phyloP scores from a whole-genome alignment of 2,113 vertebrate species.

The Microtus montanus region DNA sequence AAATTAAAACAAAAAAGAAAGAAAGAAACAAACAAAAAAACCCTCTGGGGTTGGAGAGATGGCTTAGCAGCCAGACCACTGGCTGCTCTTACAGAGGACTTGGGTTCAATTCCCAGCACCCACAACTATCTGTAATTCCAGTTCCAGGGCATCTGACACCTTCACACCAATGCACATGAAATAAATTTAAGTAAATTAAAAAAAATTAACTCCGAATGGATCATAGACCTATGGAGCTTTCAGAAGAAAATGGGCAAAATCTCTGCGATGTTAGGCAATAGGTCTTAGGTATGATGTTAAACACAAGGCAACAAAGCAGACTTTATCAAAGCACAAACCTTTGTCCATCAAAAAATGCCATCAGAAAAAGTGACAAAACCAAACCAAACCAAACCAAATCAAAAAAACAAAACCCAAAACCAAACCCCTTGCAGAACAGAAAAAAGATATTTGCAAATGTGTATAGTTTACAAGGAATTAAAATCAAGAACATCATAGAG shows the following conservation, averaged over 20 bases:
- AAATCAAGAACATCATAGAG: background rate
- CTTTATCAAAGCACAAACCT: background rate
- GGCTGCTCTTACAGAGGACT: too few species aligned
- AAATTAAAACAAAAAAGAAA: background rate
- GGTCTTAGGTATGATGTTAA: constrained; percentile 32
- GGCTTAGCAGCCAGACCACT: too few species aligned
- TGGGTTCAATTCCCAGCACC: too few species aligned
- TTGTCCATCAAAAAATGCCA: background rate
- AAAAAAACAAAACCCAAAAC: background rate
- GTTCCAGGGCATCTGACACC: too few species aligned
- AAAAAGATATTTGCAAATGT: background rate
- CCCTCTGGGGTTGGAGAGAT: too few species aligned
- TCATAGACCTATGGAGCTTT: background rate
- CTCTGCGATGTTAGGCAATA: constrained; percentile 5
- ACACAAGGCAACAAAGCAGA: background rate
- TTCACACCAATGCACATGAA: too few species aligned
- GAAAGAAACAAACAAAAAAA: too few species aligned
- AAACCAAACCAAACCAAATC: too few species aligned
- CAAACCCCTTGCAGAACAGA: background rate
- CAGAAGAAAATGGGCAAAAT: constrained; percentile 24
- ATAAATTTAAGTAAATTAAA: too few species aligned
- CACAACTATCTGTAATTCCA: too few species aligned
- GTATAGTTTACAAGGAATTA: background rate
- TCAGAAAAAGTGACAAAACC: background rate
- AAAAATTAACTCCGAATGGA: background rate